Conservation (phyloP, 2,113 vertebrate species). For the Brienomyrus brachyistius region DNA sequence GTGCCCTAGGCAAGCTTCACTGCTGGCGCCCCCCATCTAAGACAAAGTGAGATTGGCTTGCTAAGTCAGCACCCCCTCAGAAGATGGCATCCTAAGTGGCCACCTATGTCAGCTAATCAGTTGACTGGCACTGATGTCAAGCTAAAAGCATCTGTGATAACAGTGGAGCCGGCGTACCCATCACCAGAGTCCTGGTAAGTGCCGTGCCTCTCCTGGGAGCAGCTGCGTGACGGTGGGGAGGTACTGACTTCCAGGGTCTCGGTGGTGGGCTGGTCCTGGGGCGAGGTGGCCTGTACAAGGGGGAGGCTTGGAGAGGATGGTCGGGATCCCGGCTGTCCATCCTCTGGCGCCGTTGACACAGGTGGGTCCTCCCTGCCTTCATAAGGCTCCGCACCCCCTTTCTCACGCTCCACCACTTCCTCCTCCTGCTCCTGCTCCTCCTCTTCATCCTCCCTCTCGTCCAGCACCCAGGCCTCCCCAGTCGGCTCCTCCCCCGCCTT, state of each 20-base stretch:
- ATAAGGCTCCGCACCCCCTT: conserved; percentile 4
- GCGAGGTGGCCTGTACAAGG: conserved; percentile 61
- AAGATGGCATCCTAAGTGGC: not conserved
- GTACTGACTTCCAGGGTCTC: conserved; percentile 39
- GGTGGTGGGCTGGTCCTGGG: conserved; percentile 58
- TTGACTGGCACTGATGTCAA: not conserved
- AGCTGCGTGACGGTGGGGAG: conserved; percentile 52
- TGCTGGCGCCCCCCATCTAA: not conserved
- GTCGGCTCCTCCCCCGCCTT: conserved; percentile 58
- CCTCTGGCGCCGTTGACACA: conserved; percentile 26
- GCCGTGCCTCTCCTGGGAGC: conserved; percentile 54
- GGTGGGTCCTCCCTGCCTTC: conserved; percentile 12
- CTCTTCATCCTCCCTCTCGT: conserved; percentile 51
- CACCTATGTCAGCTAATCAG: not conserved
- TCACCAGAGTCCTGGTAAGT: conserved; percentile 44
- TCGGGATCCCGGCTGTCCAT: conserved; percentile 26
- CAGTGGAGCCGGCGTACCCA: conserved; percentile 38
- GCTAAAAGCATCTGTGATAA: not conserved
- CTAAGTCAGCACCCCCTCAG: not conserved
- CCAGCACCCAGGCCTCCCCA: conserved; percentile 64
- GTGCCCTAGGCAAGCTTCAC: not conserved
- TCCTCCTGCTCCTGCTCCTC: conserved; percentile 28
- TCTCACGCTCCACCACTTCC: conserved; percentile 15
- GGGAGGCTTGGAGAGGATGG: conserved; percentile 50
- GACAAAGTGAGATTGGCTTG: not conserved